A percentile compares a stretch with the other conserved stretches of the same genome.
Conservation (phyloP, 2,113 vertebrate genomes). For the Oreochromis niloticus region DNA sequence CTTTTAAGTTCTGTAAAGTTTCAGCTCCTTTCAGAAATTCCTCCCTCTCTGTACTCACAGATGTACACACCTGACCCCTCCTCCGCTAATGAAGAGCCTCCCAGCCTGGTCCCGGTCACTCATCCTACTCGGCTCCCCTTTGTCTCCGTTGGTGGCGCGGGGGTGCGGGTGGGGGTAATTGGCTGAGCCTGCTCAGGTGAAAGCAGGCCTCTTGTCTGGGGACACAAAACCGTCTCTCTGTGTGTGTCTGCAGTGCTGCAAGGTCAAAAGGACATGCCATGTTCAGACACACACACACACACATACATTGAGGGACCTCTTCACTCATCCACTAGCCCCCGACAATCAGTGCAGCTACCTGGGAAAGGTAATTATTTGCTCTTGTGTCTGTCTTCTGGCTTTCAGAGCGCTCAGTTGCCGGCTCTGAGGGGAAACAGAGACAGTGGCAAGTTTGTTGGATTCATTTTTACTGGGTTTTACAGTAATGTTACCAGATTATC, state of each 20-base stretch:
- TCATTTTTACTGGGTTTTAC: background rate
- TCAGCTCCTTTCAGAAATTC: background rate
- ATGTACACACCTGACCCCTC: background rate
- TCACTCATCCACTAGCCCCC: slow-evolving; percentile 53
- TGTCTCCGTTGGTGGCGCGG: slow-evolving; percentile 31
- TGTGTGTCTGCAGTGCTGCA: slow-evolving; percentile 47
- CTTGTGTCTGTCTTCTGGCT: slow-evolving; percentile 52
- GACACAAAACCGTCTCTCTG: slow-evolving; percentile 65
- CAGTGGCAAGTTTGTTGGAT: background rate
- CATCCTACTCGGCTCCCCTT: slow-evolving; percentile 44
- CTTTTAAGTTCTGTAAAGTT: background rate
- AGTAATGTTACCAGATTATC: background rate
- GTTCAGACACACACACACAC: slow-evolving; percentile 29
- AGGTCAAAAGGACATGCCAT: slow-evolving; percentile 66
- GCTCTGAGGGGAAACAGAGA: slow-evolving; percentile 20
- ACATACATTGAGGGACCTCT: slow-evolving; percentile 12
- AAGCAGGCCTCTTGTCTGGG: slow-evolving; percentile 71
- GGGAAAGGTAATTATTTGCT: slow-evolving; percentile 71
- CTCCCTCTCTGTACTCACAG: background rate
- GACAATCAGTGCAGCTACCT: slow-evolving; percentile 58
- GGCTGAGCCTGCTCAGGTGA: slow-evolving; percentile 58
- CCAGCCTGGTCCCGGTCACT: slow-evolving; percentile 41
- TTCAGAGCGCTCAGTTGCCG: slow-evolving; percentile 29
- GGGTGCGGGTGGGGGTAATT: slow-evolving; percentile 29
- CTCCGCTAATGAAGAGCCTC: slow-evolving; percentile 15